phyloP scores from a whole-genome alignment of 53 echinoderm and acorn worm genomes.

The Echinarachnius parma region DNA sequence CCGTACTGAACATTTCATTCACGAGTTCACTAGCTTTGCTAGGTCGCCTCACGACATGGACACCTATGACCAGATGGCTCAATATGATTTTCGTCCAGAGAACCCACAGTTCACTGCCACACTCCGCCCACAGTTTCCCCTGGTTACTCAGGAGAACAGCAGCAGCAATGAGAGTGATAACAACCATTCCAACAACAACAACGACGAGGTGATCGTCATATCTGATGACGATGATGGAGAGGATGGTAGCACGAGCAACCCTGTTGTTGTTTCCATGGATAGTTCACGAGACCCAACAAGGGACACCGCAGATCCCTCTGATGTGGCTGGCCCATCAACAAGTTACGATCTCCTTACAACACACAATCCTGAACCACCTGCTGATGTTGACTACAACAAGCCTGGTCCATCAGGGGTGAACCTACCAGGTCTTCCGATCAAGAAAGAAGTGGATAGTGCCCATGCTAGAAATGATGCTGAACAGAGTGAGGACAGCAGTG shows the following conservation, averaged over 20 bases:
- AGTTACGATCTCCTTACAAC: constrained; percentile 54
- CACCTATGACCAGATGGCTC: constrained; percentile 81
- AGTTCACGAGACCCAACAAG: background rate
- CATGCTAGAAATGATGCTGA: constrained; percentile 1
- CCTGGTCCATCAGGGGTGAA: constrained; percentile 39
- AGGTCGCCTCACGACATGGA: constrained; percentile 84
- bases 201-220: constrained; percentile 70
- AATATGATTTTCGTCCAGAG: constrained; percentile 72
- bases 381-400: constrained; percentile 2
- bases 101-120: constrained; percentile 38
- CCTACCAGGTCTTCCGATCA: constrained; percentile 19
- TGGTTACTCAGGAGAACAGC: constrained; percentile 29
- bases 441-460: constrained; percentile 25
- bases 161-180: constrained; percentile 57
- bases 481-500: constrained; percentile 49
- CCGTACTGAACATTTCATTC: constrained; percentile 93
- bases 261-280: background rate
- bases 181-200: constrained; percentile 58
- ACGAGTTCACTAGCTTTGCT: constrained; percentile 91
- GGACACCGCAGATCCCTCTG: background rate
- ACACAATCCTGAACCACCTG: constrained; percentile 85
- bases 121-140: constrained; percentile 26
- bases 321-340: constrained; percentile 28
- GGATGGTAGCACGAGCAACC: background rate
- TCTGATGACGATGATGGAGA: constrained; percentile 49